Evolutionary conservation across 2,888 invertebrate species (phyloP).

Genomic region (Anodontia alba): DNA sequence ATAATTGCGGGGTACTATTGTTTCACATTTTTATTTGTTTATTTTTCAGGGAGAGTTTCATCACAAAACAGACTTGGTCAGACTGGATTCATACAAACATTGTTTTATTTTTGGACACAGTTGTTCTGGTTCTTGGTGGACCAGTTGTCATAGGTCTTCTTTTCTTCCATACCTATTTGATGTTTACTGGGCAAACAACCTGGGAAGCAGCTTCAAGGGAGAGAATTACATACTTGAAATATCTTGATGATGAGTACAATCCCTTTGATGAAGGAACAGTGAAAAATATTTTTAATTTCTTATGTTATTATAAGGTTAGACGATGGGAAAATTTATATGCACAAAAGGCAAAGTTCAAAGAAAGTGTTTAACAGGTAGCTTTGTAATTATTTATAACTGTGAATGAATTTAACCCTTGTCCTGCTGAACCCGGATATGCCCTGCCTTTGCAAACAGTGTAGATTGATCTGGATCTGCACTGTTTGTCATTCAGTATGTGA

Average conservation of each 20-base stretch:
- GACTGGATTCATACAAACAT: slow-evolving; percentile 80
- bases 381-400: too few species aligned
- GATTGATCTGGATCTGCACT: too few species aligned
- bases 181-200: slow-evolving; percentile 82
- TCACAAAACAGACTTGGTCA: slow-evolving; percentile 68
- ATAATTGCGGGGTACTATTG: too few species aligned
- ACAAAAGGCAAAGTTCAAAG: slow-evolving; percentile 64
- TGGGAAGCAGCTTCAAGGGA: slow-evolving; percentile 84
- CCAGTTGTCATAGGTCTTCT: slow-evolving; percentile 78
- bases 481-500: too few species aligned
- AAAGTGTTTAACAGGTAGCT: not conserved
- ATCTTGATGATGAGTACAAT: slow-evolving; percentile 81
- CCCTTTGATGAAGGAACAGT: slow-evolving; percentile 84
- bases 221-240: slow-evolving; percentile 84
- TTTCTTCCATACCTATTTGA: slow-evolving; percentile 83
- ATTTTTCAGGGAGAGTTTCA: slow-evolving; percentile 76
- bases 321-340: slow-evolving; percentile 79
- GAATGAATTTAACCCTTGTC: too few species aligned
- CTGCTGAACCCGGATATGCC: too few species aligned
- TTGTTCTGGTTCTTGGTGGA: slow-evolving; percentile 78
- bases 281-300: slow-evolving; percentile 78
- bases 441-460: too few species aligned
- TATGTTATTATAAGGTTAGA: slow-evolving; percentile 70
- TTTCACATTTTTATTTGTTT: too few species aligned
- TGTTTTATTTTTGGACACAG: slow-evolving; percentile 75